These are phyloP conservation scores for Drosophila gaucha DNA, from an alignment of 2,888 invertebrate species.

Conservation along the genomic window DNA sequence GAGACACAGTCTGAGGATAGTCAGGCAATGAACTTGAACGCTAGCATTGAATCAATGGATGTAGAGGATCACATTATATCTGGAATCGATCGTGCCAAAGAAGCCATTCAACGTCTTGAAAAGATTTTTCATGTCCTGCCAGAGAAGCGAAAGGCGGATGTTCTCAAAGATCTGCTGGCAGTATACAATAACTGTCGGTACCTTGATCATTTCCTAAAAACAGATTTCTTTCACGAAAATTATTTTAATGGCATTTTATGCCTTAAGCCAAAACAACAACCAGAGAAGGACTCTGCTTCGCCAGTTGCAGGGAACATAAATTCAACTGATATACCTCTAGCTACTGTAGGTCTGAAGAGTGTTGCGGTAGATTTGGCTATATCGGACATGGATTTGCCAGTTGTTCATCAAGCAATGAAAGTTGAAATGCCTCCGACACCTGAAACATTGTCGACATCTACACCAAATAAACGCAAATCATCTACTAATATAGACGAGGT, in stretches of 20 bases:
- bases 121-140: constrained; percentile 92
- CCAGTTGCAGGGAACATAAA: neutral
- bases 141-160: constrained; percentile 90
- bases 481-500: constrained; percentile 59
- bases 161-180: constrained; percentile 91
- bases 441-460: constrained; percentile 40
- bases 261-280: constrained; percentile 79
- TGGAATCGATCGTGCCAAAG: constrained; percentile 91
- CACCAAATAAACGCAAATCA: constrained; percentile 69
- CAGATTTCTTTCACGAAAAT: constrained; percentile 93
- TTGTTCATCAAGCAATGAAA: constrained; percentile 1
- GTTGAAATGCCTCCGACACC: constrained; percentile 1
- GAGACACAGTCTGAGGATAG: constrained; percentile 90
- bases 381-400: constrained; percentile 4
- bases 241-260: constrained; percentile 91
- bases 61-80: constrained; percentile 89
- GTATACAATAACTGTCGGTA: constrained; percentile 95
- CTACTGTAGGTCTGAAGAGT: neutral
- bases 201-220: constrained; percentile 93
- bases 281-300: neutral
- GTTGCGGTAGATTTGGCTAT: neutral
- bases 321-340: neutral
- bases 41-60: constrained; percentile 76
- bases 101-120: constrained; percentile 90
- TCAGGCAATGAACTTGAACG: constrained; percentile 72